Conservation (phyloP, 2,797 vertebrate species). For the Xenentodon cancila region DNA sequence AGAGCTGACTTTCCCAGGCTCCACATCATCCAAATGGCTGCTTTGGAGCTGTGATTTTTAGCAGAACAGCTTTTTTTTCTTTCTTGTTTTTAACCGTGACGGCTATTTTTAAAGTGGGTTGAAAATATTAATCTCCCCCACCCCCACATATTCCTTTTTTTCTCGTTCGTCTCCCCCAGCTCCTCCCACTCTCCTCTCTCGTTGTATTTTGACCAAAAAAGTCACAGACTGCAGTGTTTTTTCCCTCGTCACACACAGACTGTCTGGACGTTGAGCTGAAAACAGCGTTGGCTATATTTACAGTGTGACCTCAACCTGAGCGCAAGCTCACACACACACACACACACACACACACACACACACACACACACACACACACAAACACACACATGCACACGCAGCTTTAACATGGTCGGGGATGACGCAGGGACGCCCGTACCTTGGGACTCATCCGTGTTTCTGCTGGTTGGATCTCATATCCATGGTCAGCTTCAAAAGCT, state of each 20-base stretch:
- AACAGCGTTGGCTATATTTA: slow-evolving; percentile 74
- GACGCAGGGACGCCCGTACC: slow-evolving; percentile 59
- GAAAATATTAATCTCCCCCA: slow-evolving; percentile 74
- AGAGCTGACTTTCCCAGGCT: slow-evolving; percentile 74
- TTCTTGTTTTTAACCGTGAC: slow-evolving; percentile 41
- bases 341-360: too few species aligned
- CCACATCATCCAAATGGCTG: slow-evolving; percentile 73
- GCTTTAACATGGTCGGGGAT: slow-evolving; percentile 44
- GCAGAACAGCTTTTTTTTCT: slow-evolving; percentile 68
- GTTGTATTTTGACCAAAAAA: slow-evolving; percentile 79
- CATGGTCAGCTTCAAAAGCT: slow-evolving; percentile 41
- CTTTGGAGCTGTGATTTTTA: slow-evolving; percentile 74
- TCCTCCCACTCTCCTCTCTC: too few species aligned
- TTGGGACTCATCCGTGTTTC: slow-evolving; percentile 34
- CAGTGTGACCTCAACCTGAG: slow-evolving; percentile 64
- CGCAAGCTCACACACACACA: too few species aligned
- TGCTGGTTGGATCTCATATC: slow-evolving; percentile 27
- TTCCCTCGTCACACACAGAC: slow-evolving; percentile 76
- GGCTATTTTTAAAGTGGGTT: slow-evolving; percentile 78
- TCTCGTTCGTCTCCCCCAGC: slow-evolving; percentile 24
- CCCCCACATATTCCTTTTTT: slow-evolving; percentile 9
- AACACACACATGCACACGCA: slow-evolving; percentile 14
- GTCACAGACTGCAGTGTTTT: slow-evolving; percentile 72
- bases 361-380: slow-evolving; percentile 5
- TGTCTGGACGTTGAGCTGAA: slow-evolving; percentile 74